Evolutionary conservation across 2,113 vertebrate species (phyloP).

Genomic region (Chlamydotis undulata): DNA sequence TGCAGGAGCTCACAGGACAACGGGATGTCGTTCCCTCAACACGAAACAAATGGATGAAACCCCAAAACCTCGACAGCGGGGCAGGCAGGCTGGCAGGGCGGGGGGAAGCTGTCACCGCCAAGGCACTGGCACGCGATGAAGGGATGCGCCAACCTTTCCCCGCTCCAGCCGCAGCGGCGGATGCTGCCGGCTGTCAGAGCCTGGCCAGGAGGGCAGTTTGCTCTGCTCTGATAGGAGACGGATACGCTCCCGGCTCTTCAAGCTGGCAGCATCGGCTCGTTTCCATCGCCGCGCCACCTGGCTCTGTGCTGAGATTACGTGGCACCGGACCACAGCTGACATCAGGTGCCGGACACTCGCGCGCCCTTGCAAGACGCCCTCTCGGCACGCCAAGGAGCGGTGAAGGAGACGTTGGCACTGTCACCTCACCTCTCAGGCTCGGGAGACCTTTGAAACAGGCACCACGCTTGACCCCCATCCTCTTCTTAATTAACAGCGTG

Average conservation of each 20-base stretch:
- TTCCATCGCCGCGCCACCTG: neutral
- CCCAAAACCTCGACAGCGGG: neutral
- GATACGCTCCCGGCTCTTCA: accelerated
- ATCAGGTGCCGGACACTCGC: neutral
- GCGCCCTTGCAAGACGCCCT: neutral
- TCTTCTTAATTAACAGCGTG: constrained; percentile 51
- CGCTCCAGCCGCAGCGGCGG: neutral
- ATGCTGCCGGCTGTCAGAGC: neutral
- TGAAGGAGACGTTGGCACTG: neutral
- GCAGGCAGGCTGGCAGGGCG: accelerated
- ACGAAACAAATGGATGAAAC: accelerated
- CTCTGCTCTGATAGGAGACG: neutral
- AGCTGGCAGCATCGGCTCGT: neutral
- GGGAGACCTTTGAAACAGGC: neutral
- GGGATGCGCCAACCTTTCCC: neutral
- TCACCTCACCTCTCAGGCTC: neutral
- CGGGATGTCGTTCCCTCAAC: accelerated
- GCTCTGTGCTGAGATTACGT: neutral
- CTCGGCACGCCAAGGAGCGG: neutral
- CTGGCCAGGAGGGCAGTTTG: neutral
- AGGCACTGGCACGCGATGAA: accelerated
- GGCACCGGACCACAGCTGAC: neutral
- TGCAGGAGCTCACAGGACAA: neutral
- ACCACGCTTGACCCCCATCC: neutral
- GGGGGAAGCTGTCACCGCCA: neutral